phyloP scores from a whole-genome alignment of 2,113 vertebrate genomes.

The Rhinopomastus cyanomelas region DNA sequence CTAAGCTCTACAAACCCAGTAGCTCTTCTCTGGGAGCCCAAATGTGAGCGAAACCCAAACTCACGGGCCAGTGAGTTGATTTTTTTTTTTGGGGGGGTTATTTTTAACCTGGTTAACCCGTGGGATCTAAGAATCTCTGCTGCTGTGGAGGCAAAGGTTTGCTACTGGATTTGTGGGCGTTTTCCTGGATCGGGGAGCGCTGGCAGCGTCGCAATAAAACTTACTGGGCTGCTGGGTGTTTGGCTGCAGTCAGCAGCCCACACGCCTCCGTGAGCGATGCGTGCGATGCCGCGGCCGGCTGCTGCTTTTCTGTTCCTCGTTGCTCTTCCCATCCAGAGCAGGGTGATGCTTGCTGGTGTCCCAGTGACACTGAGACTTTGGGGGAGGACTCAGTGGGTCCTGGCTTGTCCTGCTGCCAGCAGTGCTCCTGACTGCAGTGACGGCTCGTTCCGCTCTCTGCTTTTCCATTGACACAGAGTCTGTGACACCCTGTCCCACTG shows the following conservation, averaged over 20 bases:
- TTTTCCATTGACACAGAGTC: neutral
- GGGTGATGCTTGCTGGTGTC: neutral
- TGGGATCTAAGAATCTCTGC: neutral
- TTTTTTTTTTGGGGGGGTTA: neutral
- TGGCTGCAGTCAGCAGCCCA: neutral
- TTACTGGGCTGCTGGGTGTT: neutral
- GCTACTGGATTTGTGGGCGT: neutral
- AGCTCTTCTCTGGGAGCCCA: neutral
- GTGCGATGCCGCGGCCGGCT: accelerated
- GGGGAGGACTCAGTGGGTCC: neutral
- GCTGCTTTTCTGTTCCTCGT: neutral
- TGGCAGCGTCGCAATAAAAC: neutral
- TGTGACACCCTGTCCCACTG: neutral
- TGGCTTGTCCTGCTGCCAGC: neutral
- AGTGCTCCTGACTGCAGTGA: neutral
- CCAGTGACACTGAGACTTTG: neutral
- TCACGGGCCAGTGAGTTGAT: neutral
- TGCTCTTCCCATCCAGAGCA: neutral
- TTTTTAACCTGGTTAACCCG: neutral
- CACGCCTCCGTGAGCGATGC: accelerated
- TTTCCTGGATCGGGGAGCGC: neutral
- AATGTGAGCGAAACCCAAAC: neutral
- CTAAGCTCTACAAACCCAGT: neutral
- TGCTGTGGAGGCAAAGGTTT: neutral
- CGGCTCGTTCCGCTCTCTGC: neutral